Conservation (phyloP, 2,113 vertebrate genomes). For the Vanacampus margaritifer region DNA sequence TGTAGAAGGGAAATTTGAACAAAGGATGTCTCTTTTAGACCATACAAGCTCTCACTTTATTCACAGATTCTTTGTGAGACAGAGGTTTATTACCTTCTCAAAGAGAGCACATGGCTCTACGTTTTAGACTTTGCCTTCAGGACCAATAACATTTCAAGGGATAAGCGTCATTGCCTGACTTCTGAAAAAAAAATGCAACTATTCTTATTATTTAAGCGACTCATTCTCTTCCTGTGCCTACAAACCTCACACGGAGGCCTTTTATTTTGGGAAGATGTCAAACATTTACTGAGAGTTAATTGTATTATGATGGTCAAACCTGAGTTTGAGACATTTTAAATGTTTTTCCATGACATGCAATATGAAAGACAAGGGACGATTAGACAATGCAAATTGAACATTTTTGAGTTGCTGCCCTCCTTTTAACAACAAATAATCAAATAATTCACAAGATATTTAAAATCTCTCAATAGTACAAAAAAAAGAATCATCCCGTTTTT, state of each 20-base stretch:
- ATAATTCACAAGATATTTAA: no score
- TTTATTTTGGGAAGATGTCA: conserved; percentile 20
- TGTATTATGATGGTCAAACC: not conserved
- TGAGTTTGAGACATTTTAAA: no score
- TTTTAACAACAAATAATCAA: no score
- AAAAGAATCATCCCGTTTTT: no score
- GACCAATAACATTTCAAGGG: conserved; percentile 53
- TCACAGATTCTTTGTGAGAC: conserved; percentile 58
- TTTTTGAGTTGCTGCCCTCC: no score
- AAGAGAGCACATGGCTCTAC: conserved; percentile 55
- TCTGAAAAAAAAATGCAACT: conserved; percentile 50
- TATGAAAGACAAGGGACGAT: no score
- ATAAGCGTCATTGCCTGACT: conserved; percentile 53
- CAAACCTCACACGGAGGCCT: conserved; percentile 24
- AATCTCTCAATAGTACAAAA: no score
- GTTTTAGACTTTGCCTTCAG: conserved; percentile 54
- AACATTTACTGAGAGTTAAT: conserved; percentile 24
- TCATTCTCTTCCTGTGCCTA: conserved; percentile 21
- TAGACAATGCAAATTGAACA: no score
- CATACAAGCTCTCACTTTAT: conserved; percentile 45
- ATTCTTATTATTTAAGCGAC: conserved; percentile 44
- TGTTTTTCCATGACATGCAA: no score
- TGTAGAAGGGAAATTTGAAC: conserved; percentile 45
- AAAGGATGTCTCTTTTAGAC: conserved; percentile 56
- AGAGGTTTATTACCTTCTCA: conserved; percentile 63